Conservation (phyloP, 2,888 invertebrate species). For the Lithosia quadra region DNA sequence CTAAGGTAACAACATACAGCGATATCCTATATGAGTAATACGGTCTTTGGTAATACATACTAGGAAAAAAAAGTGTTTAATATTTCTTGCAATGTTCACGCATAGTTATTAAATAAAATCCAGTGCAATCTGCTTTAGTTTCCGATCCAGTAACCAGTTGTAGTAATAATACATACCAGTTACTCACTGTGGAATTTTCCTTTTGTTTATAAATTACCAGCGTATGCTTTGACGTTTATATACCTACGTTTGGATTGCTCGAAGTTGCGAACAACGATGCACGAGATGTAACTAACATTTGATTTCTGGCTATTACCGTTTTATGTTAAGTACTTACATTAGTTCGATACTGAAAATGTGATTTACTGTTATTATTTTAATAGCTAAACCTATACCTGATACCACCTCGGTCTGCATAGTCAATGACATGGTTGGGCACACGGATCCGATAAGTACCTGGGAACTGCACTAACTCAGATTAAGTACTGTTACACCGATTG, state of each 20-base stretch:
- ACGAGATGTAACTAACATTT: neutral
- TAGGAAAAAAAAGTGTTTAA: conserved; percentile 13
- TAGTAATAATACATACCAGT: conserved; percentile 23
- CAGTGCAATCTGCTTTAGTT: conserved; percentile 38
- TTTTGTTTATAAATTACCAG: conserved; percentile 14
- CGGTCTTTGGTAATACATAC: neutral
- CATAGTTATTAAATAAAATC: conserved; percentile 26
- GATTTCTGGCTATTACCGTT: neutral
- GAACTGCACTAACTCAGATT: no score
- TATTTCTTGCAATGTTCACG: conserved; percentile 36
- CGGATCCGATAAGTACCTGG: no score
- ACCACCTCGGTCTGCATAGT: no score
- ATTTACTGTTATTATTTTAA: no score
- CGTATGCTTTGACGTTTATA: conserved; percentile 2
- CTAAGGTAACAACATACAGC: neutral
- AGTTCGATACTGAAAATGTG: no score
- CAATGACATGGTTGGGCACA: no score
- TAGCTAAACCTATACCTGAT: no score
- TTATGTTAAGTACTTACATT: neutral
- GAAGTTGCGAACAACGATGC: neutral
- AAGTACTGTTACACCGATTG: no score
- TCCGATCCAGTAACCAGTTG: conserved; percentile 35
- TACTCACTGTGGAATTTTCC: conserved; percentile 13
- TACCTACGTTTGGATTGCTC: neutral
- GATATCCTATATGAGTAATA: neutral